phyloP scores from a whole-genome alignment of 2,797 vertebrate species.

The Coracias cyanogaster region DNA sequence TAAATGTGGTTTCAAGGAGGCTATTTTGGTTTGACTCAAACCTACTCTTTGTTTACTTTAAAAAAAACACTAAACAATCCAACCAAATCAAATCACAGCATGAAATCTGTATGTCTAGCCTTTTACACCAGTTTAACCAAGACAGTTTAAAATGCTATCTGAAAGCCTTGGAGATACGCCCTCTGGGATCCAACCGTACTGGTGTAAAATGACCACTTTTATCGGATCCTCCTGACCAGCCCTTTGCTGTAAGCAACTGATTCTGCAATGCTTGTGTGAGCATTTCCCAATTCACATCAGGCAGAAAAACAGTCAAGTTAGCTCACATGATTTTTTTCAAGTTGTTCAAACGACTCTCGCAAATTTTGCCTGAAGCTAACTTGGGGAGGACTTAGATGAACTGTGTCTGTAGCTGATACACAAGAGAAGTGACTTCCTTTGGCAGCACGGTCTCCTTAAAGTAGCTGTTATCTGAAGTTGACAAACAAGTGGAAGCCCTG shows the following conservation, averaged over 20 bases:
- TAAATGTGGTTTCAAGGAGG: background rate
- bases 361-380: background rate
- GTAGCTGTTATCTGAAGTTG: background rate
- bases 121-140: background rate
- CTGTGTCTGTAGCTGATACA: background rate
- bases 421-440: conserved; percentile 11
- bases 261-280: background rate
- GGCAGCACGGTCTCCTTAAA: background rate
- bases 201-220: background rate
- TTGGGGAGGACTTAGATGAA: background rate
- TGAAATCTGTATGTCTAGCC: background rate
- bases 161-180: background rate
- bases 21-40: background rate
- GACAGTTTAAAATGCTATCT: background rate
- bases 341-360: background rate
- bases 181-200: background rate
- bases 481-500: background rate
- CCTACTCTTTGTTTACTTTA: background rate
- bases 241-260: background rate
- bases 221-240: background rate
- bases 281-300: background rate
- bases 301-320: background rate
- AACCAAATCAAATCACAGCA: background rate
- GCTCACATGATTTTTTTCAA: background rate
- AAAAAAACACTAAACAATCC: background rate